These are phyloP conservation scores for Phymorhynchus buccinoides DNA, from an alignment of 1,140 invertebrate genomes.

Conservation along the genomic window DNA sequence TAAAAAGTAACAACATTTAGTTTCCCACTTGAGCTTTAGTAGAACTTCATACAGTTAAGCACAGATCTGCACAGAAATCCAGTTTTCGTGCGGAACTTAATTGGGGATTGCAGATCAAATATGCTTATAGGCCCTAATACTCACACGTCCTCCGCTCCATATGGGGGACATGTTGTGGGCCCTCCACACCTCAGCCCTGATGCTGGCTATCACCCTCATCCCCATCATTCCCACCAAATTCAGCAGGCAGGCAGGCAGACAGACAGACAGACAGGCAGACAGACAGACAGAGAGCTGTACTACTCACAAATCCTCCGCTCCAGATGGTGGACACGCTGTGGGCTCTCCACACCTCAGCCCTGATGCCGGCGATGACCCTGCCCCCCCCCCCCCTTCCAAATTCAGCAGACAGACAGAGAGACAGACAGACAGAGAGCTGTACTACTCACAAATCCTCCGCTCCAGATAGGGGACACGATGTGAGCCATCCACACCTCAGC, in stretches of 20 bases:
- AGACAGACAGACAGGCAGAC: no score
- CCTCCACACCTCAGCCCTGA: conserved; percentile 72
- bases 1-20: no score
- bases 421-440: no score
- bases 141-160: conserved; percentile 74
- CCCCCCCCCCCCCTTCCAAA: no score
- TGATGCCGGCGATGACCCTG: conserved; percentile 71
- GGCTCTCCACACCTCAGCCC: conserved; percentile 73
- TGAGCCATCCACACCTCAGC: conserved; percentile 74
- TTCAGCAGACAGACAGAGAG: no score
- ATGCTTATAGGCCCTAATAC: conserved; percentile 55
- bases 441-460: conserved; percentile 73
- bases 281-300: no score
- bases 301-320: conserved; percentile 74
- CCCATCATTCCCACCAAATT: conserved; percentile 70
- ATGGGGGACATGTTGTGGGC: conserved; percentile 74
- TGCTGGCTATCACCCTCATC: conserved; percentile 72
- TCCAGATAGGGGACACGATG: conserved; percentile 75
- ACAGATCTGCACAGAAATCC: no score
- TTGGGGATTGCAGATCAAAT: no score
- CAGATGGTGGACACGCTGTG: conserved; percentile 75
- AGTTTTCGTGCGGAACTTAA: no score
- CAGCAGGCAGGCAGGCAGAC: no score
- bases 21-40: no score
- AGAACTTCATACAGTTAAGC: no score